Conservation (phyloP, 1,140 invertebrate species). For the Lepidostoma basale region DNA sequence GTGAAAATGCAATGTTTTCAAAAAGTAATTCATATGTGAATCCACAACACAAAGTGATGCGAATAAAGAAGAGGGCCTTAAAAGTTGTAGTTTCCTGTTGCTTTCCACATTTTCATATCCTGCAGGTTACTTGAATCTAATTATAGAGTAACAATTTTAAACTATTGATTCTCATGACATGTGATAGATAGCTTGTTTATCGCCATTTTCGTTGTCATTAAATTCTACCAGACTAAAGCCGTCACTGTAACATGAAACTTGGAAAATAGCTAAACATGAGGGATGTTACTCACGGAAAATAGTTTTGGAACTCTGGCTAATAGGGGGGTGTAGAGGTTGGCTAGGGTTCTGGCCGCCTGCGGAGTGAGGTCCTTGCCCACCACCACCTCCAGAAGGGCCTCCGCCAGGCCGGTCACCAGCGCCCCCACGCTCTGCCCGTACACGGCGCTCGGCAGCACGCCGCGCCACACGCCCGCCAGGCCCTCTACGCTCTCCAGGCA, state of each 20-base stretch:
- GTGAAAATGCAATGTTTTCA: too few species aligned
- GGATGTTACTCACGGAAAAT: constrained; percentile 28
- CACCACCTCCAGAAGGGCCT: constrained; percentile 30
- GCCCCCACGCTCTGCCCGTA: constrained; percentile 54
- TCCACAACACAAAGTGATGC: too few species aligned
- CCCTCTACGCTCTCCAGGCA: constrained; percentile 50
- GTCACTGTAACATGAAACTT: too few species aligned
- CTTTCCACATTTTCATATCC: background rate
- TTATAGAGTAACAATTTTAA: background rate
- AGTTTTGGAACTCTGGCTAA: constrained; percentile 27
- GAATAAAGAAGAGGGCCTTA: too few species aligned
- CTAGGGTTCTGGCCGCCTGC: constrained; percentile 24
- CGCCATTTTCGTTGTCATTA: too few species aligned
- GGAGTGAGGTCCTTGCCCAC: constrained; percentile 25
- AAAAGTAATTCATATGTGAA: too few species aligned
- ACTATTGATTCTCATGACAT: background rate
- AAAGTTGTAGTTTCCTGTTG: too few species aligned
- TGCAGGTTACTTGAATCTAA: background rate
- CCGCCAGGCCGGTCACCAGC: constrained; percentile 43
- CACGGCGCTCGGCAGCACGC: constrained; percentile 51
- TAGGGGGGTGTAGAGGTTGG: constrained; percentile 10
- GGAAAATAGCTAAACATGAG: too few species aligned
- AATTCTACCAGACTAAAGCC: background rate
- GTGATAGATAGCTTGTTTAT: too few species aligned
- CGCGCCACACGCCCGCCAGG: constrained; percentile 50